Evolutionary conservation across 2,888 invertebrate genomes (phyloP).

Genomic region (Tortricodes alternella): DNA sequence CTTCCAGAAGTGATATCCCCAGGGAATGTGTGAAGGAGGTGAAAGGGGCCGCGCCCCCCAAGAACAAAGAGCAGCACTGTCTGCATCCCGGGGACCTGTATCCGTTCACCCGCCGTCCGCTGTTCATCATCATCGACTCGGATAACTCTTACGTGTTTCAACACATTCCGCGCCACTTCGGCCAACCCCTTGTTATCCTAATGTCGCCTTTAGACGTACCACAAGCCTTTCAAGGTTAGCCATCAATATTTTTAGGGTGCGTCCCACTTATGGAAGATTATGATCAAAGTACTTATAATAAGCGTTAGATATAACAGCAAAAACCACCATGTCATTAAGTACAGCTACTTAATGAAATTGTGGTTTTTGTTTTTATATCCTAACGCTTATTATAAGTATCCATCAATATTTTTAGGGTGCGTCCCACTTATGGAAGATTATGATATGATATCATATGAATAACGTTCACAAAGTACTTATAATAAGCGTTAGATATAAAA

Average conservation of each 20-base stretch:
- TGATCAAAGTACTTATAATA: too few species aligned
- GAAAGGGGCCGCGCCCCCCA: constrained; percentile 35
- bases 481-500: too few species aligned
- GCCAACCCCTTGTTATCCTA: constrained; percentile 95
- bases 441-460: too few species aligned
- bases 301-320: too few species aligned
- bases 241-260: too few species aligned
- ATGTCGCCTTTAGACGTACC: constrained; percentile 97
- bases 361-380: too few species aligned
- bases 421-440: too few species aligned
- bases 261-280: too few species aligned
- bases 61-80: constrained; percentile 87
- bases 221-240: constrained; percentile 89
- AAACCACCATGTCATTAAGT: too few species aligned
- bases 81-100: constrained; percentile 97
- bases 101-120: constrained; percentile 95
- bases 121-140: constrained; percentile 97
- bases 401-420: too few species aligned
- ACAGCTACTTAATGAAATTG: too few species aligned
- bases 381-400: constrained; percentile 39
- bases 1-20: constrained; percentile 90
- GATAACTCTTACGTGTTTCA: constrained; percentile 97
- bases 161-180: constrained; percentile 94
- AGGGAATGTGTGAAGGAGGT: constrained; percentile 53
- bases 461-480: too few species aligned